Evolutionary conservation across 53 echinoderm and acorn worm species (phyloP), one percentile per base, ranked within the genome.

Genomic region (Crossaster papposus): DNA sequence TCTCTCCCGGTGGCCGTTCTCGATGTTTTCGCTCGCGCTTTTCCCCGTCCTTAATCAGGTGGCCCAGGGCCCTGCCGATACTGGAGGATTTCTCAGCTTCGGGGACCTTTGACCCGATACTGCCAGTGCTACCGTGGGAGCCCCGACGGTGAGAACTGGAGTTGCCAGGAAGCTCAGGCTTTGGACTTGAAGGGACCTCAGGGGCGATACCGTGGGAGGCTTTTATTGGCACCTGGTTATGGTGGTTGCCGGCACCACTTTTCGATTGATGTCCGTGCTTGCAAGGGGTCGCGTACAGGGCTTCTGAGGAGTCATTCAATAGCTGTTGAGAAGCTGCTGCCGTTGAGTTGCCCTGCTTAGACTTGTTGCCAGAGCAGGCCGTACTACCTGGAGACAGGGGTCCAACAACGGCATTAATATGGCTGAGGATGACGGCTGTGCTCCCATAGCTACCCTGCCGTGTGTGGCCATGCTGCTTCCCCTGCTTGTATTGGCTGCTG

Each of bases 391-490:
- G 84, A n/a, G 28, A 30, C 31, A 83, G 17, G 14, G 84, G 75
- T 23, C 13, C 33, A 14, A 75, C 15, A 50, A 68, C 29, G 10
- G 54, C 75, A 52, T 36, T 76, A 34, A 86, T 74, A 37, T 86
- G 86, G 71, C 86, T 76, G 30, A 86, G 36, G 36, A 86, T 86
- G 55, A 37, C 86, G 12, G 86, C 86, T 15, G 86, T 86, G 58
- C 86, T 86, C 55, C 86, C 86, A 10, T 76, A 86, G 50, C 86
- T 86, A 36, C 86, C 86, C 75, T 86, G 86, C 55, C 86, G 54
- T 23, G 86, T 75, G 36, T 86, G 86, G 75, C 86, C 86, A 76
- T 86, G 77, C 77, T 86, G 86, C 36, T 86, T 86, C 3, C 86
- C 75, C 58, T 86, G 86, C 38, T 86, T 76, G 76, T 86, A 73